Percentiles rank a stretch among this genome's conserved stretches.
These are phyloP conservation scores for Pelosia muscerda DNA, from an alignment of 2,888 invertebrate species.

Conservation along the genomic window DNA sequence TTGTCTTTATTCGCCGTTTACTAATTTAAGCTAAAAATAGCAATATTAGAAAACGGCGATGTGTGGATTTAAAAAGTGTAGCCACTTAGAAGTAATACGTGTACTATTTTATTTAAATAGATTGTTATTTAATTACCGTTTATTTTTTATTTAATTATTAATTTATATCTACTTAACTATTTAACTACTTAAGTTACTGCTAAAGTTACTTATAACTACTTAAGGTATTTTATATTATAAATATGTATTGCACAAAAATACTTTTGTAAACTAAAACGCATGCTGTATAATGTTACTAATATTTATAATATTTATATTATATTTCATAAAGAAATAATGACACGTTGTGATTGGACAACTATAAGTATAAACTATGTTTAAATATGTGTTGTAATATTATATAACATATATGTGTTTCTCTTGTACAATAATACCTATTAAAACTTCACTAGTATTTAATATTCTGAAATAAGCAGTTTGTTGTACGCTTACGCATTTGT, in stretches of 20 bases:
- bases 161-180: not conserved
- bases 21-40: no score
- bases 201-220: no score
- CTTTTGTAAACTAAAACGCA: not conserved
- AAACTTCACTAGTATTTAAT: slow-evolving; percentile 14
- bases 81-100: no score
- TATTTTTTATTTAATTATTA: not conserved
- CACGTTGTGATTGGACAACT: not conserved
- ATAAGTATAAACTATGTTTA: slow-evolving; percentile 1
- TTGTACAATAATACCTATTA: slow-evolving; percentile 57
- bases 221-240: not conserved
- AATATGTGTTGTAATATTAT: slow-evolving; percentile 5
- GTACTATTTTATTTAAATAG: not conserved
- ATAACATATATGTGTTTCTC: slow-evolving; percentile 54
- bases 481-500: slow-evolving; percentile 27
- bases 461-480: slow-evolving; percentile 17
- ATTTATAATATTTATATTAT: not conserved
- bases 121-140: not conserved
- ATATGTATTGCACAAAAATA: not conserved
- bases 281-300: not conserved
- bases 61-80: no score
- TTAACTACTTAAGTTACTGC: no score
- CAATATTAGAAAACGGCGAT: no score
- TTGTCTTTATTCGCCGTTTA: no score
- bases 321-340: not conserved